Base-by-base conservation (phyloP, 2,888 invertebrate species). In the Cloeon dipterum region DNA sequence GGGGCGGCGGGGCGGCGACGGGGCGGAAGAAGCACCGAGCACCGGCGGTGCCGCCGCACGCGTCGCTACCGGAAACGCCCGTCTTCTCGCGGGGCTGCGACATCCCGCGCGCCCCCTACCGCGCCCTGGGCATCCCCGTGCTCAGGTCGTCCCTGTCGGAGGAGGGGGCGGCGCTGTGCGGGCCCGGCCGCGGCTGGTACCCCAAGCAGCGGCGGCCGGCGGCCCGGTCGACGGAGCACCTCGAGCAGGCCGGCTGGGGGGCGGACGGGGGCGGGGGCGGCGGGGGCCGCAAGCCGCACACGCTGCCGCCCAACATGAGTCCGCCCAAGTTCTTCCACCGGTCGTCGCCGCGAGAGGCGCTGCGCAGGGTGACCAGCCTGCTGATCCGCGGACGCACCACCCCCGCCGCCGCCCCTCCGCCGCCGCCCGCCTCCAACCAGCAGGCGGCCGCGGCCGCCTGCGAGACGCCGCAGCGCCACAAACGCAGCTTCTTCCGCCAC, bases 401-500 rank as follows among this genome's bases (percentile, higher is more conserved):
- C n/a, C n/a, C n/a, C n/a, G n/a, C n/a, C n/a, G n/a, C n/a, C n/a
- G n/a, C n/a, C n/a, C n/a, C 82, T 45, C n/a, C n/a, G n/a, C 79
- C 82, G 34, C 67, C 82, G 50, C 83, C 83, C 58, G 83, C 83
- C 42, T 65, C 83, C 46, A 68, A 83, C 52, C 70, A 83, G 57
- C 83, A 83, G 52, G 83, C 83, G 55, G 83, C 83, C 66, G 83
- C 83, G 59, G 66, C 77, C 56, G 39, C 39, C n/a, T 29, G 29
- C 16, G 29, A 29, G 16, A 29, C 29, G 7, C 29, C 29, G n/a
- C 29, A 29, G 16, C 29, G 29, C 8, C 29, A 29, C 29, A 79
- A 82, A 56, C 79, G 78, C 58, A 79, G 83, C 44, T 82, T 85
- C 58, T 85, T 85, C 63, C 78, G 79, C 59, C 79, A 70, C 55